phyloP scores from a whole-genome alignment of 2,888 invertebrate genomes.

The Oegoconia quadripuncta region DNA sequence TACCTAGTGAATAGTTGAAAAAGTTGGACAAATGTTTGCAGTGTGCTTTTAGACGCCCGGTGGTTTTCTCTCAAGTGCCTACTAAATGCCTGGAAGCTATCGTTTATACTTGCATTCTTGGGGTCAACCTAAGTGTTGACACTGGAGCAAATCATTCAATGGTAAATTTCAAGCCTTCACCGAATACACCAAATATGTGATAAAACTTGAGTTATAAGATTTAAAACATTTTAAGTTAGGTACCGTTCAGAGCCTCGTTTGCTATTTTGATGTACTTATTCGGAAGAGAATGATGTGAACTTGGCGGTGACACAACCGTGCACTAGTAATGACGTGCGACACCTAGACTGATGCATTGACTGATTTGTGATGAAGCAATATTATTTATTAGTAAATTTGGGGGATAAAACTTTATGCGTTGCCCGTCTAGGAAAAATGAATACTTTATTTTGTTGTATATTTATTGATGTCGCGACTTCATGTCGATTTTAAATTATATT shows the following conservation, averaged over 20 bases:
- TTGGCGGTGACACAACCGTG: neutral
- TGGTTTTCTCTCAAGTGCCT: conserved; percentile 46
- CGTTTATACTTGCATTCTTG: conserved; percentile 31
- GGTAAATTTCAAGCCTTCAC: conserved; percentile 28
- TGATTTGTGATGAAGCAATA: conserved; percentile 73
- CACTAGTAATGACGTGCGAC: conserved; percentile 12
- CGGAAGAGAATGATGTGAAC: neutral
- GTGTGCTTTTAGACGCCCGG: conserved; percentile 13
- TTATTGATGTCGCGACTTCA: neutral
- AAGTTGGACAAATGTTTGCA: neutral
- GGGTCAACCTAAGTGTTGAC: conserved; percentile 24
- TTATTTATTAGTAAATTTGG: conserved; percentile 64
- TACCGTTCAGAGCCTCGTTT: neutral
- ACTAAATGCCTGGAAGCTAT: conserved; percentile 39
- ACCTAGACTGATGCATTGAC: conserved; percentile 71
- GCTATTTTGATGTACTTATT: neutral
- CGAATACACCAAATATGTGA: conserved; percentile 47
- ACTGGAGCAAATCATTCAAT: conserved; percentile 7
- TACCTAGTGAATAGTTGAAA: too few relatives aligned
- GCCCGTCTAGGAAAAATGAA: neutral
- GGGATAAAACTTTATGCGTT: conserved; percentile 15
- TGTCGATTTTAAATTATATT: neutral
- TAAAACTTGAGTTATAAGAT: conserved; percentile 22
- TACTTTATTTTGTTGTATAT: neutral
- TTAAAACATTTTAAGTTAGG: neutral